Percentiles rank a stretch among this genome's conserved stretches.
phyloP scores from a whole-genome alignment of 2,888 invertebrate genomes.

The Hemicrepidius hirtus region DNA sequence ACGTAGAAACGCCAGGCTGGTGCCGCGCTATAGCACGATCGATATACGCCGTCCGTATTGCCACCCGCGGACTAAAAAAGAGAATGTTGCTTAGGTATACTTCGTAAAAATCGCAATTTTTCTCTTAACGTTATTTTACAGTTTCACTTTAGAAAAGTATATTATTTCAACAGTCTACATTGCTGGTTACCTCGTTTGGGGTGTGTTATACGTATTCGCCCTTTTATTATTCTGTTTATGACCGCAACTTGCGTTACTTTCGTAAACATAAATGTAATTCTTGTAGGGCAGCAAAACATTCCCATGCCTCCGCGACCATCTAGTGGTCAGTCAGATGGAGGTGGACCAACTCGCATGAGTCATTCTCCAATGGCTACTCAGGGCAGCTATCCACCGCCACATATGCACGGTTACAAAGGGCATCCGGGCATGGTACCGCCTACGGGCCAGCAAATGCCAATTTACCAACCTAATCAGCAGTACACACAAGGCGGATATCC shows the following conservation, averaged over 20 bases:
- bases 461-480: conserved; percentile 76
- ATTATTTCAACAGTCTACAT: no score
- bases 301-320: conserved; percentile 97
- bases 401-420: conserved; percentile 78
- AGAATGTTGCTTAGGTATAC: conserved; percentile 23
- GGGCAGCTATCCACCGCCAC: conserved; percentile 78
- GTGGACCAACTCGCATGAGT: conserved; percentile 79
- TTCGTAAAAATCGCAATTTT: conserved; percentile 18
- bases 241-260: background rate
- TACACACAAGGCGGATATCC: conserved; percentile 74
- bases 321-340: conserved; percentile 81
- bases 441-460: conserved; percentile 73
- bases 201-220: background rate
- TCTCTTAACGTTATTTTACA: background rate
- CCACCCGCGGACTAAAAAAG: conserved; percentile 45
- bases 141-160: background rate
- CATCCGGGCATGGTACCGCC: conserved; percentile 74
- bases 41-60: conserved; percentile 48
- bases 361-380: conserved; percentile 81
- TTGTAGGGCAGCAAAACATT: conserved; percentile 90
- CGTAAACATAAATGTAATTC: conserved; percentile 22
- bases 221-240: no score
- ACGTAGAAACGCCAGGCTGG: conserved; percentile 57
- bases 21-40: conserved; percentile 51
- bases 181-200: no score